These are phyloP conservation scores for Semotilus atromaculatus DNA, from an alignment of 2,797 vertebrate species.

Conservation along the genomic window DNA sequence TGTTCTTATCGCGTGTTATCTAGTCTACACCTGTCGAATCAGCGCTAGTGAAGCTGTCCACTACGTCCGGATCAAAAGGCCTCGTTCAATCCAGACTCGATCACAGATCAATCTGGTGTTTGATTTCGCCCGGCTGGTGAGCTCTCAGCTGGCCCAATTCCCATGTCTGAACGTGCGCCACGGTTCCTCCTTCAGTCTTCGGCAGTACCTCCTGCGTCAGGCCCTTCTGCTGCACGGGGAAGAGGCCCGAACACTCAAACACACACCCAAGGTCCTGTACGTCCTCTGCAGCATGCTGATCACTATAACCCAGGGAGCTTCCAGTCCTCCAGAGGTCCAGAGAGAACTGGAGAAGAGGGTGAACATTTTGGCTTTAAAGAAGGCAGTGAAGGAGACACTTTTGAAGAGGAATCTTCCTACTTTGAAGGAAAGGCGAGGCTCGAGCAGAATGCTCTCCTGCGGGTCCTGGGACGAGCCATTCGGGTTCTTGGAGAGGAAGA, in stretches of 20 bases:
- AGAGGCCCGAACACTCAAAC: slow-evolving; percentile 76
- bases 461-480: slow-evolving; percentile 77
- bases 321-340: slow-evolving; percentile 66
- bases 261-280: slow-evolving; percentile 83
- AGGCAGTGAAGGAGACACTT: slow-evolving; percentile 75
- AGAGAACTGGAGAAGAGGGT: slow-evolving; percentile 76
- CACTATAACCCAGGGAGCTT: slow-evolving; percentile 71
- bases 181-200: slow-evolving; percentile 75
- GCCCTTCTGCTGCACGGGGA: slow-evolving; percentile 79
- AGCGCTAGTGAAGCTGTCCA: slow-evolving; percentile 82
- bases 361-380: slow-evolving; percentile 65
- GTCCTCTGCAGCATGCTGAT: slow-evolving; percentile 78
- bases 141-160: slow-evolving; percentile 76
- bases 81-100: slow-evolving; percentile 82
- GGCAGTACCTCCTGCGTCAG: slow-evolving; percentile 79
- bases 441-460: slow-evolving; percentile 60
- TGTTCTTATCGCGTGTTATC: slow-evolving; percentile 84
- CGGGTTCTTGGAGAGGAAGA: slow-evolving; percentile 74
- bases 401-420: slow-evolving; percentile 72
- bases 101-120: slow-evolving; percentile 82
- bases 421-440: slow-evolving; percentile 62
- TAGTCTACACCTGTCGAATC: slow-evolving; percentile 80
- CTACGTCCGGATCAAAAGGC: slow-evolving; percentile 81
- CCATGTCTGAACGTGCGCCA: slow-evolving; percentile 73
- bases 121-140: slow-evolving; percentile 79